These are phyloP conservation scores for Eumacrocentrus americanus DNA, from an alignment of 2,888 invertebrate species.

Conservation along the genomic window DNA sequence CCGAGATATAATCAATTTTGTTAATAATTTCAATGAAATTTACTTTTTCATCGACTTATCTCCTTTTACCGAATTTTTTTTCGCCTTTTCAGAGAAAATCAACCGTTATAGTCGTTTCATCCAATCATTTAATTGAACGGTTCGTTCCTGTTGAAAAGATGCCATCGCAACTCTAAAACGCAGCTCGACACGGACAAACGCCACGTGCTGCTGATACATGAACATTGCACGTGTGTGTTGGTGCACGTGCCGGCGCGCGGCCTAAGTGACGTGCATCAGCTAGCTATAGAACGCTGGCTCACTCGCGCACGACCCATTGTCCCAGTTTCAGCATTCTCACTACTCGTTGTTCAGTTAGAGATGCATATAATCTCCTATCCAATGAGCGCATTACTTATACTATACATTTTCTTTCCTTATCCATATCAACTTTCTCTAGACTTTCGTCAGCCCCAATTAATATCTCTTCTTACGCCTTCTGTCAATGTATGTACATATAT, in stretches of 20 bases:
- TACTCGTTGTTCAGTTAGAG: slow-evolving; percentile 10
- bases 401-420: not conserved
- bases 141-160: too few relatives aligned
- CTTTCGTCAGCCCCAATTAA: not conserved
- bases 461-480: not conserved
- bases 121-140: too few relatives aligned
- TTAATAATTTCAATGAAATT: too few relatives aligned
- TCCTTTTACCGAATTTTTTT: not conserved
- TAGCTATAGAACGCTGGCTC: slow-evolving; percentile 15
- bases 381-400: not conserved
- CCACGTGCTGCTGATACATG: not conserved
- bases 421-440: slow-evolving; percentile 5
- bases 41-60: too few relatives aligned
- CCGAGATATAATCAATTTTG: too few relatives aligned
- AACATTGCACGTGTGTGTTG: slow-evolving; percentile 35
- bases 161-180: too few relatives aligned
- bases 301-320: slow-evolving; percentile 56
- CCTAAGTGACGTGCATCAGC: slow-evolving; percentile 30
- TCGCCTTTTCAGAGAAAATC: not conserved
- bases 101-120: too few relatives aligned
- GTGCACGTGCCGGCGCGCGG: slow-evolving; percentile 50
- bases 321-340: slow-evolving; percentile 51
- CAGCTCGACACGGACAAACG: slow-evolving; percentile 33
- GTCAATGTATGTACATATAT: not conserved
- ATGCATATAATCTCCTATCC: not conserved